phyloP scores from a whole-genome alignment of 2,113 vertebrate species.

The Peromyscus maniculatus region DNA sequence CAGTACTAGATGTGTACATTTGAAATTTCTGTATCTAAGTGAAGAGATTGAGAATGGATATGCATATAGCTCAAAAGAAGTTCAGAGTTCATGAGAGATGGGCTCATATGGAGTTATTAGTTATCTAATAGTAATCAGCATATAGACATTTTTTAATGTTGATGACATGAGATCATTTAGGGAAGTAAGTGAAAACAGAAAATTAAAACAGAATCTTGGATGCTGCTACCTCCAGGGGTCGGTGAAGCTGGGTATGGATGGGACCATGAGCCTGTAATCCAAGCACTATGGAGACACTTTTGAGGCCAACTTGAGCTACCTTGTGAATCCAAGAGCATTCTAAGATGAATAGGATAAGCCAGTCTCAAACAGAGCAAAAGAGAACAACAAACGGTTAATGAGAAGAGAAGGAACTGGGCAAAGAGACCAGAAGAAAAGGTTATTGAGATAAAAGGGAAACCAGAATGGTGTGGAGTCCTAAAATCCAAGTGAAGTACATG shows the following conservation, averaged over 20 bases:
- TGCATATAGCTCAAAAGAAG: background rate
- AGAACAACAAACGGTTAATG: background rate
- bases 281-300: background rate
- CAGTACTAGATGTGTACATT: background rate
- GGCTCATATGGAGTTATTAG: background rate
- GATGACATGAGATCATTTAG: background rate
- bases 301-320: background rate
- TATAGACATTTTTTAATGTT: background rate
- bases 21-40: background rate
- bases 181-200: background rate
- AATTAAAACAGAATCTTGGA: background rate
- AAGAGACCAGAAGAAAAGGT: background rate
- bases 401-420: background rate
- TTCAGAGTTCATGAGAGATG: background rate
- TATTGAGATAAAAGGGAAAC: background rate
- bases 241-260: no score
- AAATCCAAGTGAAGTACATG: background rate
- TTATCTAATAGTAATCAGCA: background rate
- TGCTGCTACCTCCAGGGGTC: background rate
- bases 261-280: background rate
- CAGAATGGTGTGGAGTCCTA: background rate
- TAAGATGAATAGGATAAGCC: background rate
- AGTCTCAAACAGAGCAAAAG: background rate
- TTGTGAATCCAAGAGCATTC: no score
- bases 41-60: background rate